These are phyloP conservation scores for Oegoconia quadripuncta DNA, from an alignment of 2,888 invertebrate species.

Conservation along the genomic window DNA sequence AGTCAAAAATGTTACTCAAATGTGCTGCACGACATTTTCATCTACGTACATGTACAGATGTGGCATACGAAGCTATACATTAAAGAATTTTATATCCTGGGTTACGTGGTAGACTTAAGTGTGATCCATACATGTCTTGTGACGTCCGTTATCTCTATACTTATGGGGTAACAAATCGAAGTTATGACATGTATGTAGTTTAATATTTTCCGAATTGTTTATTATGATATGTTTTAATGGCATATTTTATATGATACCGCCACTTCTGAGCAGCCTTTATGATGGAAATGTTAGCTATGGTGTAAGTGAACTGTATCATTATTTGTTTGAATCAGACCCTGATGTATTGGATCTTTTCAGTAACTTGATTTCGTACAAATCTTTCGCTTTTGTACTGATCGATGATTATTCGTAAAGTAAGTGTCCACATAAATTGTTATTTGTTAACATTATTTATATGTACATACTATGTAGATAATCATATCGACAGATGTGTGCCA, in stretches of 20 bases:
- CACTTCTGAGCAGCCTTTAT: conserved; percentile 5
- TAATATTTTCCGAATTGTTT: conserved; percentile 15
- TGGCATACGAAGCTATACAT: not conserved
- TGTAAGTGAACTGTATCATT: not conserved
- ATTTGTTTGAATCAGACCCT: not conserved
- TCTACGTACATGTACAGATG: not conserved
- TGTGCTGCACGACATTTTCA: too few species aligned
- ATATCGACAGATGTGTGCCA: conserved; percentile 17
- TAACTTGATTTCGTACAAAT: conserved; percentile 4
- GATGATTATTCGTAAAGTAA: conserved; percentile 4
- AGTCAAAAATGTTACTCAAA: too few species aligned
- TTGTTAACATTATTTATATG: conserved; percentile 19
- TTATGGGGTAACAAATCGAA: not conserved
- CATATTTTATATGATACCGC: conserved; percentile 7
- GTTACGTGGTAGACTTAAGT: conserved; percentile 27
- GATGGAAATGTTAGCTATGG: not conserved
- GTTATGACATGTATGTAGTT: conserved; percentile 9
- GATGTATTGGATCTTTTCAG: not conserved
- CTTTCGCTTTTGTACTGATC: conserved; percentile 7
- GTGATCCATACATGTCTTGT: conserved; percentile 4
- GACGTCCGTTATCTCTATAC: not conserved
- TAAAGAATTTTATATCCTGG: conserved; percentile 10
- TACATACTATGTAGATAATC: conserved; percentile 31
- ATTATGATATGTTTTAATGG: conserved; percentile 2
- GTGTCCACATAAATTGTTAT: conserved; percentile 5